These are phyloP conservation scores for Muscina levida DNA, from an alignment of 2,888 invertebrate species.

Conservation along the genomic window DNA sequence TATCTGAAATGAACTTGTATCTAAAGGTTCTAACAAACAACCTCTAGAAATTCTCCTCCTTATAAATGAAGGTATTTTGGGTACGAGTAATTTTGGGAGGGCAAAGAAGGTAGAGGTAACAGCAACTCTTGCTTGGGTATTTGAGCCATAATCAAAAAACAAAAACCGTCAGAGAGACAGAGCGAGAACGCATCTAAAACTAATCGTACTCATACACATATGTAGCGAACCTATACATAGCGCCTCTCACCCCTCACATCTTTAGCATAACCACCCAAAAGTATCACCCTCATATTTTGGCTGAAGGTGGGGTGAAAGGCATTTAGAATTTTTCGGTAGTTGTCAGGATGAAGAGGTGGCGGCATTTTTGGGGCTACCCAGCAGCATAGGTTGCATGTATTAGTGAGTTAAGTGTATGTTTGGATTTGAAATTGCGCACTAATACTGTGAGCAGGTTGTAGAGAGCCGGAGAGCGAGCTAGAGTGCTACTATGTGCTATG, in stretches of 20 bases:
- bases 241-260: background rate
- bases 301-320: background rate
- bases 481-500: slow-evolving; percentile 15
- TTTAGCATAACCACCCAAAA: background rate
- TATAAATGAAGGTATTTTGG: too few relatives aligned
- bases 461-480: slow-evolving; percentile 10
- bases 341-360: background rate
- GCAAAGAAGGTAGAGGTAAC: too few relatives aligned
- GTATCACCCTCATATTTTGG: background rate
- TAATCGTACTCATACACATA: background rate
- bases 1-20: too few relatives aligned
- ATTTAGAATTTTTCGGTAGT: background rate
- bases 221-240: background rate
- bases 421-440: slow-evolving; percentile 77
- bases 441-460: slow-evolving; percentile 63
- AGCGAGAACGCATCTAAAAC: background rate
- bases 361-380: background rate
- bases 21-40: too few relatives aligned
- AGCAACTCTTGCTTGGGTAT: too few relatives aligned
- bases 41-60: too few relatives aligned
- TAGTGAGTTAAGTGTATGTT: slow-evolving; percentile 38
- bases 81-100: too few relatives aligned
- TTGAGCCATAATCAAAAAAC: too few relatives aligned
- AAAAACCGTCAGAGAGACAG: too few relatives aligned
- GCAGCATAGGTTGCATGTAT: background rate